Conservation (phyloP, 2,797 vertebrate species). For the Parotocinclus haroldoi region DNA sequence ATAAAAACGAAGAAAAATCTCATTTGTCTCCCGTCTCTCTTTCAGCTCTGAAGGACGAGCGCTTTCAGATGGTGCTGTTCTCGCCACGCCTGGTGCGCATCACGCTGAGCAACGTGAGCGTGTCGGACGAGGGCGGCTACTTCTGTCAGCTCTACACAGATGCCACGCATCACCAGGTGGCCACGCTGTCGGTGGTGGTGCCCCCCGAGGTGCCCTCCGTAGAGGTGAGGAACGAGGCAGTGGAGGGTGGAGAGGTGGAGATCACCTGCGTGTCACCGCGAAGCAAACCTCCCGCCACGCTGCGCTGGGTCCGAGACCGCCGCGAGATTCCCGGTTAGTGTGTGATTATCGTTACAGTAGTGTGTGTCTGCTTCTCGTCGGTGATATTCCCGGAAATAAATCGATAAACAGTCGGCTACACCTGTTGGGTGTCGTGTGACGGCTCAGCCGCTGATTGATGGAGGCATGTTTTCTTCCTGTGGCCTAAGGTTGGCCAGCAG, state of each 20-base stretch:
- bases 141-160: slow-evolving; percentile 93
- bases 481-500: no score
- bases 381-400: no score
- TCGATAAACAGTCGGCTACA: no score
- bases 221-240: slow-evolving; percentile 82
- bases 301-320: slow-evolving; percentile 84
- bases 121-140: slow-evolving; percentile 87
- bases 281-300: slow-evolving; percentile 80
- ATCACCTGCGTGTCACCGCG: slow-evolving; percentile 80
- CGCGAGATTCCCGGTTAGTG: slow-evolving; percentile 79
- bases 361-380: background rate
- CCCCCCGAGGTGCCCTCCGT: slow-evolving; percentile 81
- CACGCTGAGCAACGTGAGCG: slow-evolving; percentile 79
- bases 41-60: slow-evolving; percentile 86
- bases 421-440: no score
- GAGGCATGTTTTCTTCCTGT: no score
- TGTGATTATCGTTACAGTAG: background rate
- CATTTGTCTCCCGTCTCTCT: no score
- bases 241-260: slow-evolving; percentile 84
- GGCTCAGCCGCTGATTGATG: no score
- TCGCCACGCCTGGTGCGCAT: slow-evolving; percentile 81
- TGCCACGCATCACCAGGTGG: slow-evolving; percentile 88
- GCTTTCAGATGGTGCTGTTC: slow-evolving; percentile 89
- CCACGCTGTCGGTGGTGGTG: slow-evolving; percentile 79
- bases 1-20: no score